Conservation (phyloP, 2,797 vertebrate species). For the Cynopterus sphinx region DNA sequence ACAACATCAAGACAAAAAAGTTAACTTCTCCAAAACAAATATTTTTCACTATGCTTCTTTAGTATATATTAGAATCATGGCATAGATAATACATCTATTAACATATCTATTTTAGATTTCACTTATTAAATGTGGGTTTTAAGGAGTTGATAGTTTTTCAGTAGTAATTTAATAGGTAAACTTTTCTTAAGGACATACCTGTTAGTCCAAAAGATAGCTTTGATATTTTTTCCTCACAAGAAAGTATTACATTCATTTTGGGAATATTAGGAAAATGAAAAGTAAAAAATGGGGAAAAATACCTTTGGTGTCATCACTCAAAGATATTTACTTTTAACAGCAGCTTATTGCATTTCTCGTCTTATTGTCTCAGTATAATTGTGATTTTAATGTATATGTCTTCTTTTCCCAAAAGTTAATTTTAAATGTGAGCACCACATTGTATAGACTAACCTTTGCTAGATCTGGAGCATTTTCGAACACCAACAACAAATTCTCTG, state of each 20-base stretch:
- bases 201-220: neutral
- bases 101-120: neutral
- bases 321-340: neutral
- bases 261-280: constrained; percentile 9
- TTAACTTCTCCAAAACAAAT: neutral
- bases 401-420: neutral
- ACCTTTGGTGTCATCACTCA: neutral
- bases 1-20: constrained; percentile 30
- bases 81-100: neutral
- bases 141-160: neutral
- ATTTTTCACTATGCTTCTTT: neutral
- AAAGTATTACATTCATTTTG: constrained; percentile 35
- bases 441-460: neutral
- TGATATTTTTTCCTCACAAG: neutral
- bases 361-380: neutral
- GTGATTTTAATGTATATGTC: neutral
- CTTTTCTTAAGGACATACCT: neutral
- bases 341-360: neutral
- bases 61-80: constrained; percentile 19
- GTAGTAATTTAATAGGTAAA: neutral
- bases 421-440: neutral
- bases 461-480: neutral
- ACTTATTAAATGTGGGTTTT: neutral
- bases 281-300: neutral
- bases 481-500: neutral